A percentile compares a stretch with the other conserved stretches of the same genome.
Conservation (phyloP, 2,888 invertebrate species). For the Metopia argyrocephala region DNA sequence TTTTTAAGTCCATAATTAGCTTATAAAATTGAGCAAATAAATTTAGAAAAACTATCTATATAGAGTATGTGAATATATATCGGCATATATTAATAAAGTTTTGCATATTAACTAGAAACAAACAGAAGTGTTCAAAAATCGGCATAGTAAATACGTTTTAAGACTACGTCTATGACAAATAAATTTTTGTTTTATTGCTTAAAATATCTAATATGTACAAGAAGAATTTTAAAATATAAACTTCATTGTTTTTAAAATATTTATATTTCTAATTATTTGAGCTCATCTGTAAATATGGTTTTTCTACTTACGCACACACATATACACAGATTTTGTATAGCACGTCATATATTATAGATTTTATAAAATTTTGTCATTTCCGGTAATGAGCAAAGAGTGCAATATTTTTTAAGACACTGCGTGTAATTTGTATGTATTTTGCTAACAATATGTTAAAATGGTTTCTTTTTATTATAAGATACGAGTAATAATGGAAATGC, state of each 20-base stretch:
- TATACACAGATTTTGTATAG: not conserved
- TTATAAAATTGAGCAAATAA: no score
- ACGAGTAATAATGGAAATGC: not conserved
- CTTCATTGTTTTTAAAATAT: not conserved
- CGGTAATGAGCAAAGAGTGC: slow-evolving; percentile 48
- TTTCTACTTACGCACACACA: not conserved
- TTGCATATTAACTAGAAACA: no score
- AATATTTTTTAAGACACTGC: slow-evolving; percentile 2
- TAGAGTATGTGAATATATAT: no score
- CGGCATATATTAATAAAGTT: no score
- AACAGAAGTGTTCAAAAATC: no score
- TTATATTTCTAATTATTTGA: not conserved
- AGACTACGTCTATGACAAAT: no score
- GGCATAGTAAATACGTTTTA: no score
- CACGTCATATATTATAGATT: slow-evolving; percentile 15
- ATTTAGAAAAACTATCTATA: no score
- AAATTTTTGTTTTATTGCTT: no score
- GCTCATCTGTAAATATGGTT: not conserved
- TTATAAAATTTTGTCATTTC: slow-evolving; percentile 59
- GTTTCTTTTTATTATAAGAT: slow-evolving; percentile 30
- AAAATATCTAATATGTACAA: no score
- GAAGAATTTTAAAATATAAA: not conserved
- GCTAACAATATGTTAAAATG: slow-evolving; percentile 20
- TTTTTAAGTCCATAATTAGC: no score
- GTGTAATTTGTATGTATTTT: slow-evolving; percentile 25